phyloP scores from a whole-genome alignment of 2,113 vertebrate species.

The Mellivora capensis region DNA sequence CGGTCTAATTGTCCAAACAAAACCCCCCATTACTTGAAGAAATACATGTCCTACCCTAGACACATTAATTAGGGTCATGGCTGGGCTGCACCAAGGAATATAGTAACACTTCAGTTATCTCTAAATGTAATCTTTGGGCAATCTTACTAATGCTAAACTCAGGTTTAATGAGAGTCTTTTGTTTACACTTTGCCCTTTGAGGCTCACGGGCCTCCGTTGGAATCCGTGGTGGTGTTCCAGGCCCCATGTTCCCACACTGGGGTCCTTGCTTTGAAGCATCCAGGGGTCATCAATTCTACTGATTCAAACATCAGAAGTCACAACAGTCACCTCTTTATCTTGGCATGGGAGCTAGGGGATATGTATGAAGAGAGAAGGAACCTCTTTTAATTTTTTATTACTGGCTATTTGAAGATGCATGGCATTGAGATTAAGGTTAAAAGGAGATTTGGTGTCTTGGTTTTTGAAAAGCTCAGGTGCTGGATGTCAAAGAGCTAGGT shows the following conservation, averaged over 20 bases:
- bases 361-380: conserved; percentile 38
- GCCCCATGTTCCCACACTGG: conserved; percentile 41
- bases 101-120: conserved; percentile 86
- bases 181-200: conserved; percentile 81
- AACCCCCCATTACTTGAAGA: conserved; percentile 86
- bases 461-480: not conserved
- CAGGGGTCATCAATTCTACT: conserved; percentile 55
- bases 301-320: conserved; percentile 61
- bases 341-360: not conserved
- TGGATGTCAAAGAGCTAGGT: not conserved
- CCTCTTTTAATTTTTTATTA: conserved; percentile 33
- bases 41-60: conserved; percentile 83
- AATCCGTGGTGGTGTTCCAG: conserved; percentile 46
- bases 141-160: conserved; percentile 82
- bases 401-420: conserved; percentile 44
- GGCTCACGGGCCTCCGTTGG: conserved; percentile 62
- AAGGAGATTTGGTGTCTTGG: not conserved
- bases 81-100: conserved; percentile 84
- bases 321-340: conserved; percentile 33
- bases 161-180: conserved; percentile 83
- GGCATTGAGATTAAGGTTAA: conserved; percentile 9
- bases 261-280: conserved; percentile 25
- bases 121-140: conserved; percentile 85
- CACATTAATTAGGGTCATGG: conserved; percentile 89
- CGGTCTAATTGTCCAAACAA: conserved; percentile 88